Evolutionary conservation across 2,888 invertebrate genomes (phyloP).

Genomic region (Lasius fuliginosus): DNA sequence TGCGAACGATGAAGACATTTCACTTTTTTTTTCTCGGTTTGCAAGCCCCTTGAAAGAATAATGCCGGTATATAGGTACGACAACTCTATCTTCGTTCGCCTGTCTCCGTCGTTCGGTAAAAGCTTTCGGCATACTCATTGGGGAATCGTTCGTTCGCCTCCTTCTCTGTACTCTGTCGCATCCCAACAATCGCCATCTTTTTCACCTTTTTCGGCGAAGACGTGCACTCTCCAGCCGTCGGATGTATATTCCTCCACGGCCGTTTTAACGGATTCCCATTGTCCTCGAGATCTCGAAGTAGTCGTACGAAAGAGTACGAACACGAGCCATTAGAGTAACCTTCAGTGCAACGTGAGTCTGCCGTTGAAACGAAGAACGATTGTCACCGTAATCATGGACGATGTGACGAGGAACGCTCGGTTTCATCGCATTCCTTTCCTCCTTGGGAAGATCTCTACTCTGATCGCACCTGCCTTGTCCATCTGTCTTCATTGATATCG

Average conservation of each 20-base stretch:
- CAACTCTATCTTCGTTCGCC: slow-evolving; percentile 44
- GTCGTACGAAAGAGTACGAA: slow-evolving; percentile 38
- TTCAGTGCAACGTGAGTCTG: slow-evolving; percentile 11
- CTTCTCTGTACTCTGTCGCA: neutral
- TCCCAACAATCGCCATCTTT: slow-evolving; percentile 28
- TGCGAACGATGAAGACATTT: slow-evolving; percentile 62
- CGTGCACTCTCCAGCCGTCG: slow-evolving; percentile 60
- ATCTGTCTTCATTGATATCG: neutral
- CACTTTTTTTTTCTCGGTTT: slow-evolving; percentile 54
- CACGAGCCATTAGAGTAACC: slow-evolving; percentile 67
- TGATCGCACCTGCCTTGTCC: neutral
- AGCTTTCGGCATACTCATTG: slow-evolving; percentile 67
- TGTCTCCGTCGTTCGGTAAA: slow-evolving; percentile 67
- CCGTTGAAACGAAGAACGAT: slow-evolving; percentile 52
- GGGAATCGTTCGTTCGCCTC: slow-evolving; percentile 48
- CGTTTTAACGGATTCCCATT: slow-evolving; percentile 68
- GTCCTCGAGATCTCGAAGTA: slow-evolving; percentile 52
- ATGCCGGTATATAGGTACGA: slow-evolving; percentile 62
- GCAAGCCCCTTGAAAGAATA: slow-evolving; percentile 75
- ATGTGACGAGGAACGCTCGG: slow-evolving; percentile 42
- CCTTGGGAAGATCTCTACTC: neutral
- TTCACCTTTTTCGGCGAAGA: slow-evolving; percentile 60
- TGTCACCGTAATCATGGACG: slow-evolving; percentile 64
- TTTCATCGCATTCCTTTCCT: neutral
- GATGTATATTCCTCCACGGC: slow-evolving; percentile 57